Evolutionary conservation across 1,140 invertebrate species (phyloP), one percentile per base, ranked within the genome.

Genomic region (Neoseiulus cucumeris): DNA sequence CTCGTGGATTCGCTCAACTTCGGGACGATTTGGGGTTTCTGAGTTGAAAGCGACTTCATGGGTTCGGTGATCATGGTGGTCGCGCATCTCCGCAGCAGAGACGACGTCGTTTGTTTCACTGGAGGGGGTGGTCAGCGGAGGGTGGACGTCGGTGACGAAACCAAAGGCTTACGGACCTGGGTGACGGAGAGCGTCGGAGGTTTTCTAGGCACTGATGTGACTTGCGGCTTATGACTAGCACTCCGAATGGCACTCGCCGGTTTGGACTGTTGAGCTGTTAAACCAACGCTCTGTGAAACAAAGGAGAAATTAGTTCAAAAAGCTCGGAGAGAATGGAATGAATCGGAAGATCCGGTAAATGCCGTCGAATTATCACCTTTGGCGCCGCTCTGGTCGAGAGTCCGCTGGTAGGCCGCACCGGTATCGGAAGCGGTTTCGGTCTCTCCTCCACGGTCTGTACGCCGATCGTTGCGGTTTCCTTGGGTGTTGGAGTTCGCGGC

Each of bases 401-500:
- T 25, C 51, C 51, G 33, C 51, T 59, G 14, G n/a, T 33, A 2
- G 51, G 51, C 17, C 51, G 51, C 14, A 29, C 12, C 51, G 51
- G 14, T 2, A 20, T 17, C 14, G 51, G 51, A 14, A 25, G 51
- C 14, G 22, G 14, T 59, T 33, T 25, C 14, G 51, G 25, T 25
- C 9, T 17, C 14, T 25, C 33, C 14, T 59, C 51, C 2, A 59
- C 22, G 17, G 51, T 59, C 22, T 59, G 51, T 59, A 59, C 51
- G 51, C 25, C 51, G 22, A 59, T 33, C 12, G 51, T 59, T 17
- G 25, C 25, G 41, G 28, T 66, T 66, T 45, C 68, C 64, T 25
- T 72, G 69, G 68, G 66, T 71, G 69, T 68, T 51, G 68, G 67
- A 70, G 14, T 20, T 25, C 51, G 14, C 51, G 51, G 51, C 14